These are phyloP conservation scores for Drosophila subsilvestris DNA, from an alignment of 2,888 invertebrate genomes.

Conservation along the genomic window DNA sequence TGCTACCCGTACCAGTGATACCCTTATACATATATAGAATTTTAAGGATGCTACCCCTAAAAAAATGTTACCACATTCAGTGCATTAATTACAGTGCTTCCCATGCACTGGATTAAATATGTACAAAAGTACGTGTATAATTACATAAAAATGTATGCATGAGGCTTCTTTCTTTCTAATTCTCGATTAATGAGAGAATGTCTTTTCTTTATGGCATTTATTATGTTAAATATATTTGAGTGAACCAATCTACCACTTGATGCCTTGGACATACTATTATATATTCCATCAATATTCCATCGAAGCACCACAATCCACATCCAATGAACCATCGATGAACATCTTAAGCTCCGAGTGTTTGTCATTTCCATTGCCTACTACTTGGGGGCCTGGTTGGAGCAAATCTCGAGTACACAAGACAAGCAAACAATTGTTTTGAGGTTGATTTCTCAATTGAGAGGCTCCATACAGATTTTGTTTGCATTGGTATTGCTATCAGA, in stretches of 20 bases:
- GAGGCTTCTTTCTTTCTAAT: too few relatives aligned
- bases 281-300: background rate
- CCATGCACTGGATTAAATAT: too few relatives aligned
- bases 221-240: background rate
- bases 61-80: too few relatives aligned
- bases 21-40: too few relatives aligned
- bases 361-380: slow-evolving; percentile 26
- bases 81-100: too few relatives aligned
- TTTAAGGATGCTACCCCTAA: too few relatives aligned
- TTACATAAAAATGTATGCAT: too few relatives aligned
- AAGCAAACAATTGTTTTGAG: slow-evolving; percentile 41
- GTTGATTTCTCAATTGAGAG: slow-evolving; percentile 32
- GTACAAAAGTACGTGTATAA: too few relatives aligned
- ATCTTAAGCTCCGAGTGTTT: background rate
- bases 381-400: slow-evolving; percentile 3
- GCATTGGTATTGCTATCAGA: background rate
- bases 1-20: too few relatives aligned
- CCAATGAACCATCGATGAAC: background rate
- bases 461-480: slow-evolving; percentile 2
- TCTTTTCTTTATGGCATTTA: background rate
- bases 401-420: slow-evolving; percentile 11
- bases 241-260: background rate
- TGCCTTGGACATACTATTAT: background rate
- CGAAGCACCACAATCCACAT: background rate
- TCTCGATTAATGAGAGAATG: too few relatives aligned